Conservation (phyloP, 1,140 invertebrate genomes). For the Ericerus pela region DNA sequence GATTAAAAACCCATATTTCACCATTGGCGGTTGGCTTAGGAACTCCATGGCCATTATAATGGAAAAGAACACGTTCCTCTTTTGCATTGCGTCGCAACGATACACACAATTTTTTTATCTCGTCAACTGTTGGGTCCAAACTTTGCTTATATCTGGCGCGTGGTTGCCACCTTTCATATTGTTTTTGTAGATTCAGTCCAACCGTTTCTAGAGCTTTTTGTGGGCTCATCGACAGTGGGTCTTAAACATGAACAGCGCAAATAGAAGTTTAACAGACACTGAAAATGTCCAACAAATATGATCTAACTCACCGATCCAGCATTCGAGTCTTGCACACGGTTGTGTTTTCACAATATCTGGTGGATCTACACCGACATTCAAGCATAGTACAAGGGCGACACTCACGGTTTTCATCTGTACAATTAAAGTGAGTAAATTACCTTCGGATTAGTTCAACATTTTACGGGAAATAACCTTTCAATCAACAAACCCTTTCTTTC, state of each 20-base stretch:
- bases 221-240: slow-evolving; percentile 70
- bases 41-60: slow-evolving; percentile 99
- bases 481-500: slow-evolving; percentile 61
- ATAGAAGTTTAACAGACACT: neutral
- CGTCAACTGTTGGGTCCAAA: slow-evolving; percentile 92
- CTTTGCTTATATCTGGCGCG: slow-evolving; percentile 90
- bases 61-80: slow-evolving; percentile 95
- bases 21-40: slow-evolving; percentile 95
- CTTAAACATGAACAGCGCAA: slow-evolving; percentile 32
- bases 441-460: neutral
- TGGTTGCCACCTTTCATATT: slow-evolving; percentile 96
- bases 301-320: slow-evolving; percentile 72
- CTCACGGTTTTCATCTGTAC: slow-evolving; percentile 96
- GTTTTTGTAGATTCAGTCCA: slow-evolving; percentile 79
- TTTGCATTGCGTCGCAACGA: slow-evolving; percentile 94
- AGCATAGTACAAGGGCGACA: slow-evolving; percentile 90
- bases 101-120: slow-evolving; percentile 92
- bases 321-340: slow-evolving; percentile 87
- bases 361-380: slow-evolving; percentile 98
- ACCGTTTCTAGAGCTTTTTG: slow-evolving; percentile 88
- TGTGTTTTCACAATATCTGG: slow-evolving; percentile 95
- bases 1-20: slow-evolving; percentile 99
- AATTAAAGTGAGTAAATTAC: slow-evolving; percentile 16
- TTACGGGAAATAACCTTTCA: neutral
- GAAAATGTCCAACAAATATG: neutral